A percentile compares a stretch with the other conserved stretches of the same genome.
Evolutionary conservation across 1,140 invertebrate genomes (phyloP).

Genomic region (Proales similis): DNA sequence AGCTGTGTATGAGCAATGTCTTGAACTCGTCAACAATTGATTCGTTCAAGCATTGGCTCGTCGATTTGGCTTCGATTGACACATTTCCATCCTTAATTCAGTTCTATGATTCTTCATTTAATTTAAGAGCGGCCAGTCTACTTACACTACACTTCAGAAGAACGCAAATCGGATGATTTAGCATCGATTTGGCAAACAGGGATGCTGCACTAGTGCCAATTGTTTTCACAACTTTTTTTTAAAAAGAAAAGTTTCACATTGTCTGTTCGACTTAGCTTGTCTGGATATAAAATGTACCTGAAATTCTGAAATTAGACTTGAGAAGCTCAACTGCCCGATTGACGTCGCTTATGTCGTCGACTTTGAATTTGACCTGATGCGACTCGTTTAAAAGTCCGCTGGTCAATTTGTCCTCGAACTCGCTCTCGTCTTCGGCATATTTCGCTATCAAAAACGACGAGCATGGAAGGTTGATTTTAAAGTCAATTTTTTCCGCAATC

Average conservation of each 20-base stretch:
- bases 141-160: neutral
- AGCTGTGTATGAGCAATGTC: neutral
- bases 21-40: constrained; percentile 25
- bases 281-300: neutral
- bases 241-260: neutral
- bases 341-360: neutral
- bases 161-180: constrained; percentile 31
- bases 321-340: neutral
- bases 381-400: constrained; percentile 1
- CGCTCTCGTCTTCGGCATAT: constrained; percentile 6
- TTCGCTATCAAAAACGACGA: constrained; percentile 7
- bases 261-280: neutral
- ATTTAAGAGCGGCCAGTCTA: neutral
- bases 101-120: neutral
- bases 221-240: neutral
- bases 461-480: constrained; percentile 20
- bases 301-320: constrained; percentile 10
- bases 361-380: neutral
- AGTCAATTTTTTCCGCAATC: constrained; percentile 33
- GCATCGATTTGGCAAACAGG: constrained; percentile 5
- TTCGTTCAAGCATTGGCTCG: constrained; percentile 8
- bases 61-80: constrained; percentile 18
- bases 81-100: constrained; percentile 5
- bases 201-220: constrained; percentile 24
- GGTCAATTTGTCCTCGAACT: neutral